Evolutionary conservation across 2,888 invertebrate species (phyloP).

Genomic region (Epistrophe grossulariae): DNA sequence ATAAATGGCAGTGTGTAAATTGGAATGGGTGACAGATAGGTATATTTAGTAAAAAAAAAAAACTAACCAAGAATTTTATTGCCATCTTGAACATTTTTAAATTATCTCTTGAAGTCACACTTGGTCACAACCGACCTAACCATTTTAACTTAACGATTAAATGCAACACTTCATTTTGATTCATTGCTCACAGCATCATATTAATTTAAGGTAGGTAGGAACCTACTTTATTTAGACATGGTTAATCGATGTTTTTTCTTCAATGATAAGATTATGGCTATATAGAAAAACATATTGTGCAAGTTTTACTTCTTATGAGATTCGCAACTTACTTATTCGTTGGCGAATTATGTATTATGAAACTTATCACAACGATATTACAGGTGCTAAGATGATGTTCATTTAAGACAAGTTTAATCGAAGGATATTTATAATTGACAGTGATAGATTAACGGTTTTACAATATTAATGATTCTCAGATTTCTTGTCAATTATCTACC

Average conservation of each 20-base stretch:
- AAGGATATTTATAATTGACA: slow-evolving; percentile 52
- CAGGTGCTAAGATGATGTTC: slow-evolving; percentile 12
- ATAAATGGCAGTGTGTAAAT: slow-evolving; percentile 44
- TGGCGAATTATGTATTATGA: neutral
- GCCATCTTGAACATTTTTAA: slow-evolving; percentile 2
- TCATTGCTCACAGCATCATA: neutral
- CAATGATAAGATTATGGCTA: neutral
- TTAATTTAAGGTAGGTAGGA: slow-evolving; percentile 6
- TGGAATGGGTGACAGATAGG: slow-evolving; percentile 56
- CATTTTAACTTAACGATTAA: slow-evolving; percentile 1
- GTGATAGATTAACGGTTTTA: slow-evolving; percentile 58
- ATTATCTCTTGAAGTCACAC: neutral
- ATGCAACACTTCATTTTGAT: neutral
- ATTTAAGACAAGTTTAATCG: slow-evolving; percentile 25
- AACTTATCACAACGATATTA: neutral
- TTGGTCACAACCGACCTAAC: slow-evolving; percentile 18
- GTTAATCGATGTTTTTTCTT: slow-evolving; percentile 11
- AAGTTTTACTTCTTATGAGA: slow-evolving; percentile 8
- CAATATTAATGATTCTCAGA: slow-evolving; percentile 26
- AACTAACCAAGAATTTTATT: slow-evolving; percentile 21
- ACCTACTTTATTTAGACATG: slow-evolving; percentile 8
- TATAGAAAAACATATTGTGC: neutral
- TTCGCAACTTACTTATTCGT: neutral
- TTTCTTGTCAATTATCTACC: slow-evolving; percentile 21
- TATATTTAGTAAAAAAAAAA: slow-evolving; percentile 1